Evolutionary conservation across 2,888 invertebrate genomes (phyloP).

Genomic region (Tillus elongatus): DNA sequence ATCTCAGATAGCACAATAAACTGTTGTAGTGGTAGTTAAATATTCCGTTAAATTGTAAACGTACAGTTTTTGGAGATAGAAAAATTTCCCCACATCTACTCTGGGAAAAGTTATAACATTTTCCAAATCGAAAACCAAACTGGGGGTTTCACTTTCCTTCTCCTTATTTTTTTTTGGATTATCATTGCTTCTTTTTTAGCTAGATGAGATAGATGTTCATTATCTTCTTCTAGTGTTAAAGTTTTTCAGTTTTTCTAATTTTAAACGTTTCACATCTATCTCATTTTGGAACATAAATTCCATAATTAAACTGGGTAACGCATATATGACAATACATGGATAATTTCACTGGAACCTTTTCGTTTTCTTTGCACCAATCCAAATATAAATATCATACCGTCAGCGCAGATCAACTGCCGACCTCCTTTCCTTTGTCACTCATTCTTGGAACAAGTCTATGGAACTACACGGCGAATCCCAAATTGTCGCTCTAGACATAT

Average conservation of each 20-base stretch:
- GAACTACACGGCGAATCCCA: too few species aligned
- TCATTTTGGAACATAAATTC: constrained; percentile 16
- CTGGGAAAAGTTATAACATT: constrained; percentile 20
- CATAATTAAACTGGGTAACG: constrained; percentile 17
- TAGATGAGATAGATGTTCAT: constrained; percentile 12
- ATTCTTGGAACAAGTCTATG: too few species aligned
- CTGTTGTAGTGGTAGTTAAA: constrained; percentile 16
- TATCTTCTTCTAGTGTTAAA: constrained; percentile 11
- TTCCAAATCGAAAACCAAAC: constrained; percentile 16
- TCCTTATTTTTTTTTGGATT: constrained; percentile 7
- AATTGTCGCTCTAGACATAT: too few species aligned
- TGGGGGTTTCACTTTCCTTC: constrained; percentile 8
- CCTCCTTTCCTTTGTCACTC: too few species aligned
- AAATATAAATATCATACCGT: too few species aligned
- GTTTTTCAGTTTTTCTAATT: constrained; percentile 12
- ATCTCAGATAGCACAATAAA: constrained; percentile 20
- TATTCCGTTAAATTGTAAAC: constrained; percentile 19
- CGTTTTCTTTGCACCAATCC: constrained; percentile 14
- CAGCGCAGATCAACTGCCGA: too few species aligned
- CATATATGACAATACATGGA: constrained; percentile 16
- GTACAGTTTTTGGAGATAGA: constrained; percentile 17
- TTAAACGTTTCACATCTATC: constrained; percentile 13
- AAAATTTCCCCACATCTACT: constrained; percentile 13
- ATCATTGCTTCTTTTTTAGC: constrained; percentile 12
- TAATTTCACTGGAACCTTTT: constrained; percentile 12